phyloP scores from a whole-genome alignment of 2,888 invertebrate species.

The Ormyrus thymus region DNA sequence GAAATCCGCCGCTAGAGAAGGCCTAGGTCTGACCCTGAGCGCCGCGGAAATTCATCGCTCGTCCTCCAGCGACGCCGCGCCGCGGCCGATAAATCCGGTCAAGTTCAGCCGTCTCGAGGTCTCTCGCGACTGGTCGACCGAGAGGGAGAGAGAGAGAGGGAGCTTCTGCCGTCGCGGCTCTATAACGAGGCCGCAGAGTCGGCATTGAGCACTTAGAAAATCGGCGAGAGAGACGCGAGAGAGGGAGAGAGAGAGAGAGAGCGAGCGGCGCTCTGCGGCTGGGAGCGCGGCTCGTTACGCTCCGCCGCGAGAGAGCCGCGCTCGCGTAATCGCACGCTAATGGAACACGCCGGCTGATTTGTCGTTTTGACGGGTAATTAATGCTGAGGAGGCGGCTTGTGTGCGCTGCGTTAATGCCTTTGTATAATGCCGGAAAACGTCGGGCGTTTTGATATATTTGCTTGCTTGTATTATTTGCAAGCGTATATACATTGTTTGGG shows the following conservation, averaged over 20 bases:
- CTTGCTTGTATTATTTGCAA: no score
- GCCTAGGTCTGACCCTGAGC: slow-evolving; percentile 53
- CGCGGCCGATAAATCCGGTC: slow-evolving; percentile 56
- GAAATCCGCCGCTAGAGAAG: slow-evolving; percentile 58
- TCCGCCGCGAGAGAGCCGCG: neutral
- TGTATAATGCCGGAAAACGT: no score
- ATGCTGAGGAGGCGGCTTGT: neutral
- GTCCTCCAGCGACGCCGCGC: slow-evolving; percentile 48
- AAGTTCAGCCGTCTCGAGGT: slow-evolving; percentile 58
- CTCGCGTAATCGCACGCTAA: neutral
- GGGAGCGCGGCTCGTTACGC: neutral
- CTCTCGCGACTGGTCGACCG: slow-evolving; percentile 5
- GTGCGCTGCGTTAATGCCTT: no score
- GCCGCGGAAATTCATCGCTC: slow-evolving; percentile 55
- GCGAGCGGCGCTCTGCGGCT: no score
- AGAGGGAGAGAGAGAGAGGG: neutral
- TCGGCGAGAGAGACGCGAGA: no score
- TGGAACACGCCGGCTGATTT: neutral
- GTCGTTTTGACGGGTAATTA: neutral
- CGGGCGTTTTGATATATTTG: no score
- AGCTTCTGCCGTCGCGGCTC: slow-evolving; percentile 24
- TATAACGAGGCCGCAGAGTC: slow-evolving; percentile 37
- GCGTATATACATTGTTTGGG: no score
- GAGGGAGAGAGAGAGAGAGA: no score
- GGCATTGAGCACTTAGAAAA: slow-evolving; percentile 8